phyloP scores from a whole-genome alignment of 2,113 vertebrate genomes.

The Corythaeola cristata region DNA sequence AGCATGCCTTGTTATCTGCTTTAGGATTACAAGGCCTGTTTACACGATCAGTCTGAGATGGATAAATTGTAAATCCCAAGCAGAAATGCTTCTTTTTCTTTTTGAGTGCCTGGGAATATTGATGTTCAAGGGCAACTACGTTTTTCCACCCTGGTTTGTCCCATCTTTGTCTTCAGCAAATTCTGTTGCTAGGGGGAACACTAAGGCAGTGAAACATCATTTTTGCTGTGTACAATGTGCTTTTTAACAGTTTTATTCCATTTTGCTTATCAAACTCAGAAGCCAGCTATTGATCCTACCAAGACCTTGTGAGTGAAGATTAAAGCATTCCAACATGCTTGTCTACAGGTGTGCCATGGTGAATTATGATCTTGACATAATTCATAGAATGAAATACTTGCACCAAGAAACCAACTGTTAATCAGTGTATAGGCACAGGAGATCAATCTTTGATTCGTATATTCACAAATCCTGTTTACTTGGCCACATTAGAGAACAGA shows the following conservation, averaged over 20 bases:
- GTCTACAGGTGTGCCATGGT: conserved; percentile 72
- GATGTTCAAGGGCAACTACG: neutral
- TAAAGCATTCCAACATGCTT: conserved; percentile 68
- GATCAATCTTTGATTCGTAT: conserved; percentile 88
- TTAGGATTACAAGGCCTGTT: neutral
- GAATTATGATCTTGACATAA: conserved; percentile 75
- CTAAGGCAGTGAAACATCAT: conserved; percentile 49
- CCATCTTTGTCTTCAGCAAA: conserved; percentile 7
- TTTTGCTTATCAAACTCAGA: conserved; percentile 72
- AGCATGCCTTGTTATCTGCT: neutral
- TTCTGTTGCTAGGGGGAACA: conserved; percentile 27
- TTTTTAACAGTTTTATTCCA: conserved; percentile 66
- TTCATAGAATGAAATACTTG: conserved; percentile 75
- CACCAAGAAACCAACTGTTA: conserved; percentile 81
- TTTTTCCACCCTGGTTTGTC: neutral
- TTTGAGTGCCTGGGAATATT: neutral
- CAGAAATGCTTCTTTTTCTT: neutral
- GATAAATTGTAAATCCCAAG: neutral
- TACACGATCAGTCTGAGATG: neutral
- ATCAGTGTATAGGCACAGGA: conserved; percentile 82
- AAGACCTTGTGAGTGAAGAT: conserved; percentile 69
- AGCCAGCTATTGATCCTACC: conserved; percentile 58
- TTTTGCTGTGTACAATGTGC: conserved; percentile 25
- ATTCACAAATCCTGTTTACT: conserved; percentile 92
- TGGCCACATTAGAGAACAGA: conserved; percentile 83